A percentile compares a stretch with the other conserved stretches of the same genome.
These are phyloP conservation scores for Cataglyphis rosenhaueri DNA, from an alignment of 2,888 invertebrate genomes.

Conservation along the genomic window DNA sequence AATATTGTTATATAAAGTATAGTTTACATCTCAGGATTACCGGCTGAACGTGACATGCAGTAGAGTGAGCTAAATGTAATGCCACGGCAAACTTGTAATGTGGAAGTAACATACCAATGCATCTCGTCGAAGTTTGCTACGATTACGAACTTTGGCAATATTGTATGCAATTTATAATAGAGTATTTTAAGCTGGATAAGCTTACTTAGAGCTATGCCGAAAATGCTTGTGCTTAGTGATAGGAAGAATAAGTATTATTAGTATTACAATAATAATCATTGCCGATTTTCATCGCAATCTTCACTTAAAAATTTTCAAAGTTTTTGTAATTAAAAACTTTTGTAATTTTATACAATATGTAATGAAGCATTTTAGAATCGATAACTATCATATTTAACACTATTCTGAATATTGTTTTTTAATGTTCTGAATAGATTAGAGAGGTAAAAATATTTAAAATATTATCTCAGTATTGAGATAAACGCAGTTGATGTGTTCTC, in stretches of 20 bases:
- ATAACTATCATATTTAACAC: neutral
- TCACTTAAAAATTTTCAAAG: neutral
- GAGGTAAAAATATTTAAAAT: neutral
- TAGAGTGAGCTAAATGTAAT: slow-evolving; percentile 20
- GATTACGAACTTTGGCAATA: slow-evolving; percentile 36
- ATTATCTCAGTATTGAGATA: neutral
- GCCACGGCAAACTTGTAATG: slow-evolving; percentile 29
- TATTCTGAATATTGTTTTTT: neutral
- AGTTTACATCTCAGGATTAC: slow-evolving; percentile 25
- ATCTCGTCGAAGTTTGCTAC: slow-evolving; percentile 31
- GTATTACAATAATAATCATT: neutral
- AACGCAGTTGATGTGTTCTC: neutral
- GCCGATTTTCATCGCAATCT: neutral
- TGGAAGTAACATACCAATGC: slow-evolving; percentile 35
- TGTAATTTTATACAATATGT: neutral
- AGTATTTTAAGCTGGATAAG: slow-evolving; percentile 6
- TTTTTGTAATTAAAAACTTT: neutral
- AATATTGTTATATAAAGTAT: slow-evolving; percentile 22
- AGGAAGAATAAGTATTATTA: neutral
- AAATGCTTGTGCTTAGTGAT: neutral
- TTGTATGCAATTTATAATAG: slow-evolving; percentile 20
- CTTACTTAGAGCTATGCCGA: neutral
- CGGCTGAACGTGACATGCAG: slow-evolving; percentile 22
- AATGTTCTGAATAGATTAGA: neutral
- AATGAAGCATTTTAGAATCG: neutral